A percentile compares a stretch with the other conserved stretches of the same genome.
These are phyloP conservation scores for Pygocentrus nattereri DNA, from an alignment of 2,797 vertebrate genomes.

Conservation along the genomic window DNA sequence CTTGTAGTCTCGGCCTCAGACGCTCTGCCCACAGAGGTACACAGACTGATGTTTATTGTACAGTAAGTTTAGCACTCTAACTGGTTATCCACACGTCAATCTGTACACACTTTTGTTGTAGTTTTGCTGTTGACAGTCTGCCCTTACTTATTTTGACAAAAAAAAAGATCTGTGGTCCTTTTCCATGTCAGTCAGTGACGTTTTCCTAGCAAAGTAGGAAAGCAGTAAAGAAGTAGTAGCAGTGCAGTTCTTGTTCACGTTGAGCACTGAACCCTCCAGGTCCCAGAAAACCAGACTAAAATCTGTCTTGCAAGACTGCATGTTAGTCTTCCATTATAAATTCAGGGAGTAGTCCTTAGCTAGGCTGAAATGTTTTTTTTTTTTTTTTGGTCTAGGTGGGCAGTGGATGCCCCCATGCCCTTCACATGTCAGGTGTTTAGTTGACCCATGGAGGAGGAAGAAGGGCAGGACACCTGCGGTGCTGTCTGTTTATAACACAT, in stretches of 20 bases:
- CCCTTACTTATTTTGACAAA: too few relatives aligned
- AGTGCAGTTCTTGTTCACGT: not conserved
- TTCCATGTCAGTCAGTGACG: too few relatives aligned
- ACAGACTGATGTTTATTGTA: not conserved
- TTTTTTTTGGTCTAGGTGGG: not conserved
- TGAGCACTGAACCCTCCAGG: not conserved
- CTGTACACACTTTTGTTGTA: too few relatives aligned
- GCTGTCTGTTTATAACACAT: conserved; percentile 49
- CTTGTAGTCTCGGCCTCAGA: not conserved
- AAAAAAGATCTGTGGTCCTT: too few relatives aligned
- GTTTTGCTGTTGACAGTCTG: too few relatives aligned
- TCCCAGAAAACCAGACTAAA: too few relatives aligned
- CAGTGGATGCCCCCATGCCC: conserved; percentile 22
- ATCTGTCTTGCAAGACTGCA: not conserved
- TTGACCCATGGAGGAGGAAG: conserved; percentile 20
- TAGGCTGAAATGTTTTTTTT: conserved; percentile 8
- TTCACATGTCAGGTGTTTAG: conserved; percentile 27
- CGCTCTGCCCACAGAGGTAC: not conserved
- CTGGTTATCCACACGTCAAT: too few relatives aligned
- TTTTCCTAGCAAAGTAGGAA: too few relatives aligned
- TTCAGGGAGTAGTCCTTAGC: not conserved
- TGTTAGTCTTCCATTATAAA: not conserved
- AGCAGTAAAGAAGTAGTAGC: too few relatives aligned
- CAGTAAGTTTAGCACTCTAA: too few relatives aligned
- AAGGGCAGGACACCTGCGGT: conserved; percentile 41